Conservation (phyloP, 2,113 vertebrate genomes). For the Lepus europaeus region DNA sequence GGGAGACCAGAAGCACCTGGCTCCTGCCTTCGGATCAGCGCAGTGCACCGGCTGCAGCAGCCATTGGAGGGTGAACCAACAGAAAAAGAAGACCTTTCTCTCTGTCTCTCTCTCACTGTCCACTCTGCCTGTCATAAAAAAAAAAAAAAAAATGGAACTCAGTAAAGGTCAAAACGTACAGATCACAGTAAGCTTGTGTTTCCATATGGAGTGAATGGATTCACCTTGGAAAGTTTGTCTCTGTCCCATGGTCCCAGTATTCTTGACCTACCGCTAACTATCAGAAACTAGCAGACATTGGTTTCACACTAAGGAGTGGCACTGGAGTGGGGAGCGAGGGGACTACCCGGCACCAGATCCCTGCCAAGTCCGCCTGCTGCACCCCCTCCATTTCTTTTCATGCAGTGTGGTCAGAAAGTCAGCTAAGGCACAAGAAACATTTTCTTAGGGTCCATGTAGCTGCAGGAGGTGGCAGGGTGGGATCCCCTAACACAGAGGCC, state of each 20-base stretch:
- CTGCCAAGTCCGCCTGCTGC: neutral
- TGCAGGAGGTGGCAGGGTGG: neutral
- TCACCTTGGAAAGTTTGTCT: neutral
- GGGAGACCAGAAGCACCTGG: too few species aligned
- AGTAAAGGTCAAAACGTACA: neutral
- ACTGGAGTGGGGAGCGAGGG: neutral
- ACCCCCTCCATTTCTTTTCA: fast-evolving
- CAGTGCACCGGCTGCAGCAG: too few species aligned
- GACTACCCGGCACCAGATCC: neutral
- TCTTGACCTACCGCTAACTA: neutral
- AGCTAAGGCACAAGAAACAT: neutral
- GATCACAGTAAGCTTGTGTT: neutral
- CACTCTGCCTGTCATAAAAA: too few species aligned
- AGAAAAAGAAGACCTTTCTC: too few species aligned
- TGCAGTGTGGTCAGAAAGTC: neutral
- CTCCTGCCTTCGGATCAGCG: too few species aligned
- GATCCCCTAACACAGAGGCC: neutral
- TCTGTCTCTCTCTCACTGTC: too few species aligned
- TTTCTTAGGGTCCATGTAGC: neutral
- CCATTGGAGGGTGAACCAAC: too few species aligned
- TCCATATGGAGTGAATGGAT: neutral
- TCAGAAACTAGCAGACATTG: neutral
- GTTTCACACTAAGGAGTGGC: neutral
- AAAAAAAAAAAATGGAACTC: neutral
- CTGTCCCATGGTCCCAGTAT: neutral